A percentile compares a stretch with the other conserved stretches of the same genome.
Conservation (phyloP, 1,140 invertebrate species). For the Lasioglossum baleicum region DNA sequence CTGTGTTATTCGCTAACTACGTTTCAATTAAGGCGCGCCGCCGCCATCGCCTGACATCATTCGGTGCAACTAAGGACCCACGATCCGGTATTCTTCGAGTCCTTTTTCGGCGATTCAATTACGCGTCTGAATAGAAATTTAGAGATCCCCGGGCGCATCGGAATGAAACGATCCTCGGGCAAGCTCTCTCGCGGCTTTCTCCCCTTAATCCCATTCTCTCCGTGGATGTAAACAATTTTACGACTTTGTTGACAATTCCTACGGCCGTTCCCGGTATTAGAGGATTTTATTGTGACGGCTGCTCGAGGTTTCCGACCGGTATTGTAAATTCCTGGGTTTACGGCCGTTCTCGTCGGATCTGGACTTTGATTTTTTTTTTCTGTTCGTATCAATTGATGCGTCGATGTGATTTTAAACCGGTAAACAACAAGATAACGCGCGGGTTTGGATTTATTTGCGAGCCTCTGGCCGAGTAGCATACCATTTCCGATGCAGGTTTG, state of each 20-base stretch:
- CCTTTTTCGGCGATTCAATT: neutral
- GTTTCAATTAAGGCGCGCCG: neutral
- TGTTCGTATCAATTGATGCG: neutral
- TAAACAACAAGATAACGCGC: too few species aligned
- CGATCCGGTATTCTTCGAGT: neutral
- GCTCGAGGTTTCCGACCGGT: neutral
- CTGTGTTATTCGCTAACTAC: neutral
- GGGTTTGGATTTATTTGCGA: too few species aligned
- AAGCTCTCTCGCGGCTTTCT: neutral
- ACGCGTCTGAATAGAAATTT: neutral
- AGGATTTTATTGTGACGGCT: neutral
- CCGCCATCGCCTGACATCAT: too few species aligned
- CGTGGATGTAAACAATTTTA: neutral
- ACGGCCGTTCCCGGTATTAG: neutral
- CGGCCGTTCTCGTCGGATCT: neutral
- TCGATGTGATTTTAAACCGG: neutral
- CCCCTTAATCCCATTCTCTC: neutral
- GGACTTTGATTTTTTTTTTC: neutral
- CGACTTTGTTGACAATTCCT: conserved; percentile 5
- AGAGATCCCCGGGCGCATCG: neutral
- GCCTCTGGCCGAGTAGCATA: too few species aligned
- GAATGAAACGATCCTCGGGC: too few species aligned
- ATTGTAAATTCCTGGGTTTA: neutral
- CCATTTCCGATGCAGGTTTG: too few species aligned
- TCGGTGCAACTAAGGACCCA: neutral